phyloP scores from a whole-genome alignment of 2,797 vertebrate genomes.

The Phoeniculus purpureus region DNA sequence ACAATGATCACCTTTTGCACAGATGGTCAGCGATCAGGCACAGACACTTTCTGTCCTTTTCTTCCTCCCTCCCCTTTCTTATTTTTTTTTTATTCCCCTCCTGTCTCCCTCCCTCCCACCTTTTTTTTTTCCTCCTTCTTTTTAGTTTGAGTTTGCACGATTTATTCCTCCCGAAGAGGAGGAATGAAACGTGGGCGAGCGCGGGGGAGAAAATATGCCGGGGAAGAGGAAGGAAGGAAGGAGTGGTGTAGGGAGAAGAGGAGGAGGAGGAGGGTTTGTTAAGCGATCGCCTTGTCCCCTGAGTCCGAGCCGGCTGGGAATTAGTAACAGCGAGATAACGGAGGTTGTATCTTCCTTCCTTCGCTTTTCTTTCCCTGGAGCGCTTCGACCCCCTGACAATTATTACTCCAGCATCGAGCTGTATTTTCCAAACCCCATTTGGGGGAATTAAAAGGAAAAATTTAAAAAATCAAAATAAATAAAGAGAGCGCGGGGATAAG shows the following conservation, averaged over 20 bases:
- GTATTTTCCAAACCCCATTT: not conserved
- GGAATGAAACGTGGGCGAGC: constrained; percentile 17
- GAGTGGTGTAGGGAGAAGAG: constrained; percentile 6
- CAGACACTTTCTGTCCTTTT: constrained; percentile 30
- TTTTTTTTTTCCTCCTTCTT: not conserved
- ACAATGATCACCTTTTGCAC: constrained; percentile 60
- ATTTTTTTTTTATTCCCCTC: not conserved
- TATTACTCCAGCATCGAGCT: not conserved
- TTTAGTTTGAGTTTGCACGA: constrained; percentile 7
- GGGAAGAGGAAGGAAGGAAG: constrained; percentile 56
- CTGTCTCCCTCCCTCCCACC: not conserved
- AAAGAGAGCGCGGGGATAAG: not conserved
- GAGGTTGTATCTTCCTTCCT: constrained; percentile 1
- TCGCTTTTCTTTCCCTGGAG: not conserved
- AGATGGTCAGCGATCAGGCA: constrained; percentile 37
- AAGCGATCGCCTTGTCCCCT: constrained; percentile 55
- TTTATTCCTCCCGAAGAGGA: constrained; percentile 14
- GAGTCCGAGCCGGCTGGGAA: constrained; percentile 49
- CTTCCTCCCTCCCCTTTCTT: not conserved
- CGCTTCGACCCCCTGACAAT: not conserved
- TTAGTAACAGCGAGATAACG: constrained; percentile 6
- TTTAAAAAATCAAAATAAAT: not conserved
- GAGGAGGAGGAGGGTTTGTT: constrained; percentile 33
- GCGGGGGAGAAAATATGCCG: constrained; percentile 29
- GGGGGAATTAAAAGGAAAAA: not conserved